A percentile compares a stretch with the other conserved stretches of the same genome.
Evolutionary conservation across 2,113 vertebrate species (phyloP).

Genomic region (Chaetorhynchus papuensis): DNA sequence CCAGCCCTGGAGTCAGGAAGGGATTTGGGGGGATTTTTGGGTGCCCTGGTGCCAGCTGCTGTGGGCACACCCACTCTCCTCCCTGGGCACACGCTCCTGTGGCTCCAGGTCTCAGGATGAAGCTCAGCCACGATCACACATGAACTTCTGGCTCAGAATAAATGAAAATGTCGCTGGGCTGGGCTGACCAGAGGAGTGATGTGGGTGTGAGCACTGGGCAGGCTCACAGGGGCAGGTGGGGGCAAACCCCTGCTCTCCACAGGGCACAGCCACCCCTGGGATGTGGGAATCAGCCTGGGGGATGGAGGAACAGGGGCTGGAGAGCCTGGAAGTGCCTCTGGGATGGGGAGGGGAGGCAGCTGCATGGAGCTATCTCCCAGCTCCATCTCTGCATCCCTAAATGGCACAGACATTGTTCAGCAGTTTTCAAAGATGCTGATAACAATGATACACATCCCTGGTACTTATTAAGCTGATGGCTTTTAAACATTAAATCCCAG

Average conservation of each 20-base stretch:
- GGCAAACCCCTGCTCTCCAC: neutral
- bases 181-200: neutral
- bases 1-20: neutral
- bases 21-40: neutral
- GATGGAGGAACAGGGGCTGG: rapidly evolving
- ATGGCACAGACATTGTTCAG: conserved; percentile 13
- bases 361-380: rapidly evolving
- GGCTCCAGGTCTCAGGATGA: rapidly evolving
- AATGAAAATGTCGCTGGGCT: neutral
- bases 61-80: neutral
- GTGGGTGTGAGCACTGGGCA: neutral
- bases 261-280: neutral
- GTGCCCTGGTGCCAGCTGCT: neutral
- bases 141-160: neutral
- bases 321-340: neutral
- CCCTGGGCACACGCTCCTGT: rapidly evolving
- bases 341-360: neutral
- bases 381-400: neutral
- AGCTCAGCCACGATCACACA: neutral
- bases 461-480: conserved; percentile 35
- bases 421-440: conserved; percentile 41
- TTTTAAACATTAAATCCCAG: conserved; percentile 41
- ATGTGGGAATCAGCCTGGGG: neutral
- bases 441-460: neutral
- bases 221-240: neutral